Base-by-base conservation (phyloP, 2,113 vertebrate species). In the Cardinalis cardinalis region DNA sequence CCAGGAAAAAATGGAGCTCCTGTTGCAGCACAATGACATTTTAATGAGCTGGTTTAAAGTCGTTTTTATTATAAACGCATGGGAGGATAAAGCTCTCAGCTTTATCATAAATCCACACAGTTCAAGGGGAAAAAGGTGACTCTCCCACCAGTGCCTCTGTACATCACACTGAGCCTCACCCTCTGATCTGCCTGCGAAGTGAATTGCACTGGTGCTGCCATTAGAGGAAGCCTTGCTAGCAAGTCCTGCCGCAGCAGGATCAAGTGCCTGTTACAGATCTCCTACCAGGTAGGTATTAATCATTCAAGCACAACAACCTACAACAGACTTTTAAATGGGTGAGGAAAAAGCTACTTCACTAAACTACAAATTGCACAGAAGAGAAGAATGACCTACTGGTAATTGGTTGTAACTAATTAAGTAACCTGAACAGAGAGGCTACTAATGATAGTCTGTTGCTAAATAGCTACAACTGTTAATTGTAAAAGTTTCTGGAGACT, bases 401-500 rank as follows among this genome's bases (percentile, higher is more conserved):
- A 90, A 90, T 63, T 77, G 49, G 49, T 58, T 91, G 72, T 64
- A 77, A 60, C 89, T 91, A 77, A 96, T 96, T 93, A 92, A 68
- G 75, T 19, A 79, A 86, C 75, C 61, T 43, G 46, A 95, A 74
- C 59, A 49, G 49, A 81, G 29, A 91, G 85, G 44, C 61, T 72
- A 38, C 53, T 93, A 89, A 74, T 84, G 82, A 90, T 21, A 93
- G 75, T 40, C 40, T 38, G 44, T 91, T 58, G 52, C 69, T 94
- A 79, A 95, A 88, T 40, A 91, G 31, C 38, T 85, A 68, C 41
- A 24, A 34, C 21, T 65, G 41, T 44, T 96, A 93, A 91, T 84
- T 92, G 65, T 83, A 61, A 65, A 96, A 93, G 87, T 93, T 96
- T 85, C 78, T 61, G 65, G 38, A 91, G 87, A 34, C 76, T 89